Base-by-base conservation (phyloP, 2,113 vertebrate genomes). In the Dendrocopos noguchii region DNA sequence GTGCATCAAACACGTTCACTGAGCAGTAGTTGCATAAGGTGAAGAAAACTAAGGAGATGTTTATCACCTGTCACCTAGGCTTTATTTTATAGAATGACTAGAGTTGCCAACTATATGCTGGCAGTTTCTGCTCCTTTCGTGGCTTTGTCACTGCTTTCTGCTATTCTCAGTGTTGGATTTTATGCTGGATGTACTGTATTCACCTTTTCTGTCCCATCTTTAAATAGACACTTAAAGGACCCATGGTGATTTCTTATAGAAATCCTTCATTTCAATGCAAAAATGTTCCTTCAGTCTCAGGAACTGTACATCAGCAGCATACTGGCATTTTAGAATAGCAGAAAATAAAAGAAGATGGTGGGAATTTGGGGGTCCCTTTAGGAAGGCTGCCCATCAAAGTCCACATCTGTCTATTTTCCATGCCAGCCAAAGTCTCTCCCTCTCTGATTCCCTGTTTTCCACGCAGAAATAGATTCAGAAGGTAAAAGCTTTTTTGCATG, bases 281-380 rank as follows among this genome's bases (percentile, higher is more conserved):
- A 90, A 92, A 39, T 57, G 18, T 92, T 76, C 63, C 60, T 80
- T 63, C 94, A 88, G 87, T 94, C 80, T 80, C 96, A 90, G 91
- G 67, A 95, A 88, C 73, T 25, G 80, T 87, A 77, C 67, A 68
- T 91, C 87, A 52, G 80, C 79, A 84, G 74, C 67, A 80, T 27
- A 47, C 46, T 79, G 74, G 85, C 84, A 89, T 75, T 87, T 65
- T n/a, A 83, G 83, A 76, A 91, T 77, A 93, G 81, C 91, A 95
- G 82, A 80, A 96, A 90, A 77, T 66, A 81, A 81, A 82, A 81
- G 42, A 84, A 24, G 36, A 74, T 1, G 1, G 11, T 76, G 66
- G 83, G 47, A 90, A 82, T 78, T 36, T 75, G 55, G 21, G 64
- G 34, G 18, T 71, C 66, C 29, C n/a, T 81, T 76, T 60, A 72